These are phyloP conservation scores for Lepas anatifera DNA, from an alignment of 2,888 invertebrate genomes.

Conservation along the genomic window DNA sequence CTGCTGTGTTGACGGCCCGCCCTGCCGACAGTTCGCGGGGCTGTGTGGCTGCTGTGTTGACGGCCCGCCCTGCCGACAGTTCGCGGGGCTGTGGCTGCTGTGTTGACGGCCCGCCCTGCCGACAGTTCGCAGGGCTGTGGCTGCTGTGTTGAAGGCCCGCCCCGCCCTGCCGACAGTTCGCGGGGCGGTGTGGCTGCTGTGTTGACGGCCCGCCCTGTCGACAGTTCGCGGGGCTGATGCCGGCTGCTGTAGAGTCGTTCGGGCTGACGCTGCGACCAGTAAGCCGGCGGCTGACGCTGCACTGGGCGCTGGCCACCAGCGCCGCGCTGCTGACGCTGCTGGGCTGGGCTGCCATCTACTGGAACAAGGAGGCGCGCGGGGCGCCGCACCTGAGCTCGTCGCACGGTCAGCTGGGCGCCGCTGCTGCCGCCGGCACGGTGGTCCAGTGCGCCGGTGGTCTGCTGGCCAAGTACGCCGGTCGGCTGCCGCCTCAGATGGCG, in stretches of 20 bases:
- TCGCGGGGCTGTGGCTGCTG: too few species aligned
- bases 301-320: not conserved
- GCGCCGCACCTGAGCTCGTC: not conserved
- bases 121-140: too few species aligned
- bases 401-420: not conserved
- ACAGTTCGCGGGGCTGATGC: not conserved
- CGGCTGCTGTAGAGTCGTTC: not conserved
- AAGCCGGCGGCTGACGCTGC: not conserved
- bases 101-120: too few species aligned
- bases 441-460: not conserved
- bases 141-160: too few species aligned
- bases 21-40: too few species aligned
- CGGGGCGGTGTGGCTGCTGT: too few species aligned
- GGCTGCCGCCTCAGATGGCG: not conserved
- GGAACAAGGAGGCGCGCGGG: not conserved
- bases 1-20: too few species aligned
- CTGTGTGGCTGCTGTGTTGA: too few species aligned
- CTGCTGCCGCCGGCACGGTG: not conserved
- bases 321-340: not conserved
- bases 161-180: not conserved
- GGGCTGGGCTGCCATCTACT: not conserved
- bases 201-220: not conserved
- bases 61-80: too few species aligned
- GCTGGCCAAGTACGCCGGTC: not conserved
- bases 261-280: not conserved